Evolutionary conservation across 2,797 vertebrate genomes (phyloP), one percentile per base, ranked within the genome.

Genomic region (Chiroxiphia lanceolata): DNA sequence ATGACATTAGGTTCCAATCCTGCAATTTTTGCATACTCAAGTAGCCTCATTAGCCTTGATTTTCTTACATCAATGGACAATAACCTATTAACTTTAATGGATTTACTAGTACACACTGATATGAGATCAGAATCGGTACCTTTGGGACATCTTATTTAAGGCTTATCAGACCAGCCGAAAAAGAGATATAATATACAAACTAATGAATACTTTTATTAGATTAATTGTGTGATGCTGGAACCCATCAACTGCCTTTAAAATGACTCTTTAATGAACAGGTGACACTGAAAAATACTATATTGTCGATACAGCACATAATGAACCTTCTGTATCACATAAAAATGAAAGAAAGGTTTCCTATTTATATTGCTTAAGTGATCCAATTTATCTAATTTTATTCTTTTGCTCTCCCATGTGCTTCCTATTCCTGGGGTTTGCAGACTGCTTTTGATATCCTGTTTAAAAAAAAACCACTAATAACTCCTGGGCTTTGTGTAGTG

Each of bases 251-350:
- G 90, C 75, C 75, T 96, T 95, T 95, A 96, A 95, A 95, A 92
- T 94, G 93, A 75, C 94, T 97, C 90, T 97, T 97, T 96, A 96
- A 96, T 95, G 94, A 97, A 95, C 80, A 96, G 80, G 83, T 95
- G 94, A 93, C 92, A 92, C 92, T 81, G 92, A 95, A 95, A 96
- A 95, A 96, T 97, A 96, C 82, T 93, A 78, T 77, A 56, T 93
- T 97, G 90, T 91, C 86, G 9, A 95, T 96, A 95, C 13, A 85
- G 93, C 93, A 95, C 86, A 93, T 95, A 95, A 95, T 92, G 93
- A 96, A 96, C 92, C 81, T 95, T 75, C 90, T 87, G 95, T 96
- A 96, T 92, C 83, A 81, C 83, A 95, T 96, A 95, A 96, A 96
- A 95, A 96, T 94, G 93, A 96, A 94, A 94, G 86, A 97, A 94